Evolutionary conservation across 2,113 vertebrate species (phyloP).

Genomic region (Pristiophorus japonicus): DNA sequence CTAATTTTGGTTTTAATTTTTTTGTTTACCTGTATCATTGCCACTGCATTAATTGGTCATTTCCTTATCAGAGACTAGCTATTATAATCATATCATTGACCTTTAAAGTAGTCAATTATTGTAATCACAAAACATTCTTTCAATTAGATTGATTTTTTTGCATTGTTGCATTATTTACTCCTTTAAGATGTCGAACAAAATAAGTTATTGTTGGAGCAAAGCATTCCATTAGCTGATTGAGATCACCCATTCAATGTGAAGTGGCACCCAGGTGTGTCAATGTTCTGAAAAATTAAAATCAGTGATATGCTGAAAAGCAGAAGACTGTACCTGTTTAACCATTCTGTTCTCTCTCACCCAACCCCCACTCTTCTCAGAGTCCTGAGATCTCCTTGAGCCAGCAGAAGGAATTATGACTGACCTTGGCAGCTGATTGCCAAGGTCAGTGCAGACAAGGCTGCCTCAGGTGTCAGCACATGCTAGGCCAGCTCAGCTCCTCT

Average conservation of each 20-base stretch:
- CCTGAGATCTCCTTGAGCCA: constrained; percentile 23
- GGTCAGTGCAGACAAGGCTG: constrained; percentile 48
- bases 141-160: neutral
- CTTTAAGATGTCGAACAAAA: neutral
- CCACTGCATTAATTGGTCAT: neutral
- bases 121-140: neutral
- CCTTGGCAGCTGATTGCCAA: constrained; percentile 52
- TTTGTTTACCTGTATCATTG: neutral
- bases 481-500: constrained; percentile 46
- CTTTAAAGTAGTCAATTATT: neutral
- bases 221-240: neutral
- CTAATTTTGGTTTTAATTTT: neutral
- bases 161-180: neutral
- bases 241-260: too few species aligned
- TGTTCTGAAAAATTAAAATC: neutral
- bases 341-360: neutral
- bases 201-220: neutral
- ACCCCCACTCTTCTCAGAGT: neutral
- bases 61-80: neutral
- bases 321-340: neutral
- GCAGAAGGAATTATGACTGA: constrained; percentile 52
- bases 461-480: constrained; percentile 51
- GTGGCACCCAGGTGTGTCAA: neutral
- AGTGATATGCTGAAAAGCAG: neutral
- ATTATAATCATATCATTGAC: neutral